Conservation (phyloP, 2,797 vertebrate genomes). For the Chaenodraco wilsoni region DNA sequence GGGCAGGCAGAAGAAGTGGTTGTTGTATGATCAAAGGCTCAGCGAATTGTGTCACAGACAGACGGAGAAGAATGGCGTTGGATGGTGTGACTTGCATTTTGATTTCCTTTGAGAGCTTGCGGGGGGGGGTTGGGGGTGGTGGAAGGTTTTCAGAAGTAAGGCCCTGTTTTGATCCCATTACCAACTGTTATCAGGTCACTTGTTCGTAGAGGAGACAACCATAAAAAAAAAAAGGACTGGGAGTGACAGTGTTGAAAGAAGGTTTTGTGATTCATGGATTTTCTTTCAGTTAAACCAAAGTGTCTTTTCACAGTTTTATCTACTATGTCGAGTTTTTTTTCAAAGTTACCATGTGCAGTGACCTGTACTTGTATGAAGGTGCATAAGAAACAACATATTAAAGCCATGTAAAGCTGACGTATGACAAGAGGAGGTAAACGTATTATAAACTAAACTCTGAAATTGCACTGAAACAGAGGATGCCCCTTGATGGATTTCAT, state of each 20-base stretch:
- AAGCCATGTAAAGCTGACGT: background rate
- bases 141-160: slow-evolving; percentile 42
- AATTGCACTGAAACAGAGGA: background rate
- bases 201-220: slow-evolving; percentile 23
- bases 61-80: slow-evolving; percentile 68
- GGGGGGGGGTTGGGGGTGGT: background rate
- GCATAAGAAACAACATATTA: background rate
- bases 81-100: slow-evolving; percentile 82
- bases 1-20: slow-evolving; percentile 64
- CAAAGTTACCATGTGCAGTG: background rate
- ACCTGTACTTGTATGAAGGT: background rate
- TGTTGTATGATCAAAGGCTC: slow-evolving; percentile 80
- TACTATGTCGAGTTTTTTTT: background rate
- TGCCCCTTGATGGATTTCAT: background rate
- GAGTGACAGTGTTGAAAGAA: slow-evolving; percentile 4
- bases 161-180: slow-evolving; percentile 71
- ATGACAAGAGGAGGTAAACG: background rate
- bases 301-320: background rate
- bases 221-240: background rate
- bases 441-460: background rate
- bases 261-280: background rate
- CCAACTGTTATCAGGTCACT: slow-evolving; percentile 57
- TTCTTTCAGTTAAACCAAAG: background rate
- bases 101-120: slow-evolving; percentile 69
- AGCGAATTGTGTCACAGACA: slow-evolving; percentile 75